Percentiles rank a stretch among this genome's conserved stretches.
Evolutionary conservation across 2,113 vertebrate species (phyloP).

Genomic region (Siphamia tubifer): DNA sequence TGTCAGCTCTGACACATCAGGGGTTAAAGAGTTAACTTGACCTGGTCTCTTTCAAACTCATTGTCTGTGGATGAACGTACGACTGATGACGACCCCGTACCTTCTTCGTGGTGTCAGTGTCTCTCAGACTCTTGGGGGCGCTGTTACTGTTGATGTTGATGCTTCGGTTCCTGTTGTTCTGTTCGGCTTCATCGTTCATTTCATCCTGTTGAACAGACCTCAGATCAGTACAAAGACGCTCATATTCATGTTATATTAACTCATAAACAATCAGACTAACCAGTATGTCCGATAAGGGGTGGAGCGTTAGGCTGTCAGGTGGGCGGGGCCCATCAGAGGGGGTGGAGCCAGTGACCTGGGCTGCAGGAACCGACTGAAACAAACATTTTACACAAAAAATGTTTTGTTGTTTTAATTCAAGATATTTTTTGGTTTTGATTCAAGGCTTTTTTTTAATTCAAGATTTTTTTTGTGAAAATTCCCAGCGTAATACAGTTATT

Average conservation of each 20-base stretch:
- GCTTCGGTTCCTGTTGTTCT: slow-evolving; percentile 18
- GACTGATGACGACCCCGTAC: no score
- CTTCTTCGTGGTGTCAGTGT: slow-evolving; percentile 15
- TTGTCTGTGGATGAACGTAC: no score
- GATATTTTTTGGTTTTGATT: no score
- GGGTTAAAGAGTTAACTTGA: no score
- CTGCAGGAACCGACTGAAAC: slow-evolving; percentile 7
- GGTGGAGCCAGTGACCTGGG: not conserved
- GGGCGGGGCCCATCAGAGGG: slow-evolving; percentile 19
- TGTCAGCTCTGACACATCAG: no score
- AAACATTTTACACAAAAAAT: not conserved
- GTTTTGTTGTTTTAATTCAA: no score
- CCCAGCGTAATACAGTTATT: no score
- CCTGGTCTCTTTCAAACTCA: no score
- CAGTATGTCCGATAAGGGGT: not conserved
- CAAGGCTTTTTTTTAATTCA: no score
- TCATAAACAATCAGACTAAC: slow-evolving; percentile 13
- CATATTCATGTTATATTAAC: not conserved
- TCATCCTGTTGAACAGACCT: slow-evolving; percentile 24
- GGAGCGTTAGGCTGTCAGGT: slow-evolving; percentile 11
- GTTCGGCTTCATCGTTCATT: not conserved
- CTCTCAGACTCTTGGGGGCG: slow-evolving; percentile 29
- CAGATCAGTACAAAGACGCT: not conserved
- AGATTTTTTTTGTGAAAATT: no score
- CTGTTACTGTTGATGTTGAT: not conserved